Base-by-base conservation (phyloP, 2,113 vertebrate genomes). In the Ploceus nigricollis region DNA sequence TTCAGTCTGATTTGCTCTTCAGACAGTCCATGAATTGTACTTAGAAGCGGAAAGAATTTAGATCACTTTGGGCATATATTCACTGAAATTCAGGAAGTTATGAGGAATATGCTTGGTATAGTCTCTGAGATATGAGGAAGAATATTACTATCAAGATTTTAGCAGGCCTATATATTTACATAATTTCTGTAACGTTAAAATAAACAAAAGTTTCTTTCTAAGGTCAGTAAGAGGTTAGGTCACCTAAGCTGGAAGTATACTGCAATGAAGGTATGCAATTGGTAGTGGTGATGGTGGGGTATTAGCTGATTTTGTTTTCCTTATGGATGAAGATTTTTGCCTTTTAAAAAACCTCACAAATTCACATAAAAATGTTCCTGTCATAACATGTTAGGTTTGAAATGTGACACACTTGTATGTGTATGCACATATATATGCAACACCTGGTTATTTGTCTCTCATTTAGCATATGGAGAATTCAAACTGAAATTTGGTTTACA, bases 211-310 rank as follows among this genome's bases (percentile, higher is more conserved):
- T 20, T 53, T 79, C 11, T 33, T 20, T 65, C 0, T 61, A 44
- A 80, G 16, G 14, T 58, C 30, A 75, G 5, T 23, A 66, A 70
- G 35, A 89, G 6, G 1, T 31, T 70, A 51, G 27, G n/a, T 72
- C 20, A n/a, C 30, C 4, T 33, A n/a, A 77, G 11, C 7, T 80
- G 23, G 15, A 87, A 65, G 8, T 31, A 6, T 11, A 31, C 11
- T 28, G 20, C n/a, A 65, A 17, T 27, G 28, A 66, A 80, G 21
- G 5, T 37, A n/a, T 5, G 11, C 18, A 60, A 7, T 2, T 44
- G 5, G 6, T 11, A 13, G 23, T 6, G 9, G 2, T 4, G 9
- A 40, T 45, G 13, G 5, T 13, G 4, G 4, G 0, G 0, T 30
- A 6, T n/a, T 30, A n/a, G 8, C 22, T 78, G 27, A 56, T 63